phyloP scores from a whole-genome alignment of 2,888 invertebrate species.

The Aphodius sticticus region DNA sequence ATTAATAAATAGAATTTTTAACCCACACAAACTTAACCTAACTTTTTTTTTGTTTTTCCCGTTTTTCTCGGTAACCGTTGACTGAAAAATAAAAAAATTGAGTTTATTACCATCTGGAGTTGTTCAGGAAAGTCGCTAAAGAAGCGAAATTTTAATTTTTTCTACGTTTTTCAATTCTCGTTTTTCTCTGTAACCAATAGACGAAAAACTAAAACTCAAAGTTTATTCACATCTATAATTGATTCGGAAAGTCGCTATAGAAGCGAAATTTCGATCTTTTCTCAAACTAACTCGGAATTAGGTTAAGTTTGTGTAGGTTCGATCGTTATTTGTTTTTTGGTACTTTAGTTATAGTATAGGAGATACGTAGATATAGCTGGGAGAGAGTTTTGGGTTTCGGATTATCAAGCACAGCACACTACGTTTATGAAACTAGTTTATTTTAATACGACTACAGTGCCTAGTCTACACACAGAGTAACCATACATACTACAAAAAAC shows the following conservation, averaged over 20 bases:
- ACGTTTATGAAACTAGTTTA: conserved; percentile 66
- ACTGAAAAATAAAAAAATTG: background rate
- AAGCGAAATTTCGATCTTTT: too few relatives aligned
- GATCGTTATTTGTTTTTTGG: conserved; percentile 25
- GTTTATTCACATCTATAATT: too few relatives aligned
- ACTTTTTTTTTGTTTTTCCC: background rate
- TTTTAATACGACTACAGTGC: conserved; percentile 65
- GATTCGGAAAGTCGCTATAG: too few relatives aligned
- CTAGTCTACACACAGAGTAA: conserved; percentile 59
- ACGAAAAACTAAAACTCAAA: too few relatives aligned
- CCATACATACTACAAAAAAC: conserved; percentile 58
- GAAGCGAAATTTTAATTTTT: too few relatives aligned
- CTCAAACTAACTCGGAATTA: too few relatives aligned
- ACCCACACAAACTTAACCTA: background rate
- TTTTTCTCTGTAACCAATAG: too few relatives aligned
- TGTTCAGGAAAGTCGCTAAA: too few relatives aligned
- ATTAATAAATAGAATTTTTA: conserved; percentile 39
- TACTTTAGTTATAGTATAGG: too few relatives aligned
- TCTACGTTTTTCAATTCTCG: too few relatives aligned
- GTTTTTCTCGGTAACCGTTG: conserved; percentile 44
- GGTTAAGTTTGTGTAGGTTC: background rate
- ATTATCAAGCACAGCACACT: conserved; percentile 63
- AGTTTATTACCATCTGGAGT: too few relatives aligned
- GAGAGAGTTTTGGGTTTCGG: conserved; percentile 45
- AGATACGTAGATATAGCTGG: conserved; percentile 46